Evolutionary conservation across 2,113 vertebrate genomes (phyloP), one percentile per base, ranked within the genome.

Genomic region (Aviceda subcristata): DNA sequence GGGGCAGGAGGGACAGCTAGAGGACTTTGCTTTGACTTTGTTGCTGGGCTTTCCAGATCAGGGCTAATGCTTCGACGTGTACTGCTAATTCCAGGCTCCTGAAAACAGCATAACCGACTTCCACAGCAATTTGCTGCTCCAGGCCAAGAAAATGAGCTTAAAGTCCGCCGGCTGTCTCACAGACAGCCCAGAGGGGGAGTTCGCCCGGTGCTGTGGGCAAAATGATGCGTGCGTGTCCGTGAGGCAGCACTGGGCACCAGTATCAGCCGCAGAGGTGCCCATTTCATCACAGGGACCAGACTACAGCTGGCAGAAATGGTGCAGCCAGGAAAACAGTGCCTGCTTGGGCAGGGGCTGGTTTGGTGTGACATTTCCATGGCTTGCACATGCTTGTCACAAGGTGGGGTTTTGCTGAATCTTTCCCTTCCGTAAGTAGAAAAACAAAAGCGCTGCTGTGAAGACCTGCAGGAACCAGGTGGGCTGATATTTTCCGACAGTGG

Each of bases 191-290:
- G 32, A 34, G 41, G 55, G 55, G 59, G 39, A 41, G n/a, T 26
- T 19, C 15, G 51, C n/a, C 43, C 6, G 14, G 10, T 51, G 24
- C 71, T 76, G 41, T 2, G 13, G 38, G 55, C 46, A 45, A 68
- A 69, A 36, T 7, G 72, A 4, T 14, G 32, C 2, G 24, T 6
- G 46, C 29, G 3, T 0, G 2, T 8, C 41, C 6, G 1, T 10
- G 29, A 71, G 34, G 5, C 29, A 39, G 66, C 51, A 1, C 34
- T 7, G 55, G 56, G 46, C 60, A 34, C 1, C 2, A 32, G 7
- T 7, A 6, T 3, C n/a, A 12, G 60, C 62, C 41, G 57, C 26
- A 46, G 57, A 20, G 29, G 50, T 2, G 46, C 32, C 19, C 4
- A 1, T 14, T 23, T 29, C 30, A 3, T 41, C 7, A 22, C 50